Base-by-base conservation (phyloP, 2,888 invertebrate genomes). In the Trilocha varians region DNA sequence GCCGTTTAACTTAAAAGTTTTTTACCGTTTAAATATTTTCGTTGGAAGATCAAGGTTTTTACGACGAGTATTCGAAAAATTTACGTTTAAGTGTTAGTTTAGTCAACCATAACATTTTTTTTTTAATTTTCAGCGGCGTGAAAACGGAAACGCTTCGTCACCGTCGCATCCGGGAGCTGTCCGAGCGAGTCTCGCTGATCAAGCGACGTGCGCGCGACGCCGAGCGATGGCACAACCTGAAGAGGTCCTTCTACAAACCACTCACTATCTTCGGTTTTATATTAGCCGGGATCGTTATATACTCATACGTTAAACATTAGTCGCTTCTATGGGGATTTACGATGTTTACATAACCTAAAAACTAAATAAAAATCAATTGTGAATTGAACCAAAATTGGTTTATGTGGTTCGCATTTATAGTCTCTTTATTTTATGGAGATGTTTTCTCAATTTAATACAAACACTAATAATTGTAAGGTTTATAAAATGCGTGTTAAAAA, bases 231-330 rank as follows among this genome's bases (percentile, higher is more conserved):
- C 89, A 90, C 68, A 84, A 88, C 52, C 75, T 91, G 85, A 92
- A 92, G 91, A 92, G 92, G 91, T 92, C 92, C 82, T 87, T 92
- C 79, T 90, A 89, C 83, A 90, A 89, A 86, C 91, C 92, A 65
- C 86, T 92, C 77, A 87, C 90, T 75, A 85, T 92, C 57, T 80
- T 90, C 78, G 91, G 91, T 66, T 86, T 91, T 62, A 69, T 91
- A 49, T 84, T 91, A 59, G 91, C 91, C 66, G 89, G 91, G 70
- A 87, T 91, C 54, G 70, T 91, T 57, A 88, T 90, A 46, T 89
- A 89, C 70, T 55, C 87, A 50, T 89, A 88, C 71, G 85, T 87
- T 40, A 84, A 78, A 59, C 79, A 80, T 50, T 86, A 82, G 55
- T 32, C 39, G 16, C 33, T 16, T 16, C 16, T 17, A 33, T 33